A percentile compares a stretch with the other conserved stretches of the same genome.
Evolutionary conservation across 2,797 vertebrate species (phyloP).

Genomic region (Galagoides demidoff): DNA sequence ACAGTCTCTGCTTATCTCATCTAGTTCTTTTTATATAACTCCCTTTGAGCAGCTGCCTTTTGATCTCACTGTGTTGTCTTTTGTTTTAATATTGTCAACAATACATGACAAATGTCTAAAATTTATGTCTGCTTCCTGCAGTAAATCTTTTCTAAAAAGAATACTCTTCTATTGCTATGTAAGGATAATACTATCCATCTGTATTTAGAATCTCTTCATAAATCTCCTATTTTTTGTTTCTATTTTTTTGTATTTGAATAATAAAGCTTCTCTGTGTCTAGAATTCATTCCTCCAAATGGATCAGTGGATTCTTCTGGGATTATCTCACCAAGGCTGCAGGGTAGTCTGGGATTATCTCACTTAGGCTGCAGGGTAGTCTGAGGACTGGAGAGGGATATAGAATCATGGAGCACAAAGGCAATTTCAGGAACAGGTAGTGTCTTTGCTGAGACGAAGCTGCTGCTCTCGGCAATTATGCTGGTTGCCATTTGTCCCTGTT

Average conservation of each 20-base stretch:
- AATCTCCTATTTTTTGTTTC: slow-evolving; percentile 55
- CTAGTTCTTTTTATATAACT: slow-evolving; percentile 51
- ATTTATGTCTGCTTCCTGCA: slow-evolving; percentile 61
- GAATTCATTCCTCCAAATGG: slow-evolving; percentile 28
- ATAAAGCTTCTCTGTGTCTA: slow-evolving; percentile 47
- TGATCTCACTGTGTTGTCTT: slow-evolving; percentile 70
- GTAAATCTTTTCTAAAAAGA: slow-evolving; percentile 54
- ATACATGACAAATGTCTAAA: slow-evolving; percentile 64
- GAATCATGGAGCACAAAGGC: background rate
- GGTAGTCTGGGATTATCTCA: background rate
- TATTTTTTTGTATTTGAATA: slow-evolving; percentile 66
- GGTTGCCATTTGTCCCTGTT: background rate
- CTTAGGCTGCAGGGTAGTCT: background rate
- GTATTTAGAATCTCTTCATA: slow-evolving; percentile 66
- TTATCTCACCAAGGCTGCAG: background rate
- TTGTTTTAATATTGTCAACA: slow-evolving; percentile 73
- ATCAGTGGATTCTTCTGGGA: slow-evolving; percentile 27
- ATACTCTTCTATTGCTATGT: background rate
- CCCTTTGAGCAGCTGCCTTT: slow-evolving; percentile 69
- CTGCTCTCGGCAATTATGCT: background rate
- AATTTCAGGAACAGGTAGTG: background rate
- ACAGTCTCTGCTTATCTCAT: slow-evolving; percentile 59
- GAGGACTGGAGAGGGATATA: slow-evolving; percentile 4
- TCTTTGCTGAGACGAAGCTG: background rate
- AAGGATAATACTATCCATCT: slow-evolving; percentile 55